Evolutionary conservation across 2,797 vertebrate genomes (phyloP), one percentile per base, ranked within the genome.

Genomic region (Artibeus jamaicensis): DNA sequence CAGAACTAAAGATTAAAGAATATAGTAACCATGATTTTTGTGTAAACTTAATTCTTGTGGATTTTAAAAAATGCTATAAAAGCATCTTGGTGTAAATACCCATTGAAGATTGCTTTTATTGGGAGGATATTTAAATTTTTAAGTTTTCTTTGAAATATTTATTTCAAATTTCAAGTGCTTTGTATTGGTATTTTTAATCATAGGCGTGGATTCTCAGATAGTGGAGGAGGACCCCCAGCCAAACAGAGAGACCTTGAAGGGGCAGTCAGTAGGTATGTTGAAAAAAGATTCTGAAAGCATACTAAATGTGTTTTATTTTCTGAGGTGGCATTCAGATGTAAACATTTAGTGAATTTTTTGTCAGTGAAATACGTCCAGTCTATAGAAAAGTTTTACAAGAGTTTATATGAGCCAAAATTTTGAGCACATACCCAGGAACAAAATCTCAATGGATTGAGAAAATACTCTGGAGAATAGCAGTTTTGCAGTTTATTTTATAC

Each of bases 121-220:
- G 29, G 14, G 73, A 90, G 11, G 0, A 8, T 57, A 57, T 76
- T 85, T 32, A 9, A 22, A 50, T 82, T 26, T 48, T 81, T 91
- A 46, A 94, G 26, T 84, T 87, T 1, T 92, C 3, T 89, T 93
- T 89, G 9, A 89, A 78, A 32, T 91, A 19, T 81, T 87, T 95
- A 22, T 32, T 16, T 89, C 44, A 44, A 62, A 12, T 89, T 78
- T 89, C 26, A 92, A 32, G 5, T 67, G 19, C 37, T 92, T 96
- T 82, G 24, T 92, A 4, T 79, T 95, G 95, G 34, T 12, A 9
- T 89, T 96, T 97, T 94, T 57, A 46, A 39, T 95, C 82, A 11
- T 91, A 99, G 99, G 98, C 99, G 99, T 99, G 99, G 99, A 99
- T 99, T 99, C 99, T 99, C 99, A 34, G 99, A 99, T 97, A 99